Evolutionary conservation across 2,888 invertebrate species (phyloP).

Genomic region (Dasypogon diadema): DNA sequence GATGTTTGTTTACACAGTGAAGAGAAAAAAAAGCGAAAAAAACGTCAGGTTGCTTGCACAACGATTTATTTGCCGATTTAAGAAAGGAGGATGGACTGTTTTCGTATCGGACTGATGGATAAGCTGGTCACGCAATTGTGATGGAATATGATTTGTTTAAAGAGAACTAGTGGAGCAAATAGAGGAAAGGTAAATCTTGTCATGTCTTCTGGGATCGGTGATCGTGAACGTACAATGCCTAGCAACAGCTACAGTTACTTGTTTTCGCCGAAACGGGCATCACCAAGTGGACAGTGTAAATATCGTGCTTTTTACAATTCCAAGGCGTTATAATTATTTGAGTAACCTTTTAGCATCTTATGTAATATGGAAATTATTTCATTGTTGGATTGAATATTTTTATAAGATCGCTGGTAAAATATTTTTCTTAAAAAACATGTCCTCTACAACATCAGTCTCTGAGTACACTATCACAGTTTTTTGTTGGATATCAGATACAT

Average conservation of each 20-base stretch:
- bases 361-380: conserved; percentile 36
- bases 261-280: conserved; percentile 38
- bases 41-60: conserved; percentile 24
- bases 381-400: background rate
- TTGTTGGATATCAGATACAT: no score
- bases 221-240: conserved; percentile 32
- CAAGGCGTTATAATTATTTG: conserved; percentile 21
- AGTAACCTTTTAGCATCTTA: conserved; percentile 32
- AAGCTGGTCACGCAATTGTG: conserved; percentile 41
- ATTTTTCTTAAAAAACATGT: no score
- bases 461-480: no score
- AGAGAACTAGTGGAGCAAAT: conserved; percentile 48
- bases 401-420: no score
- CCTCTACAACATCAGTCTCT: no score
- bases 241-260: conserved; percentile 42
- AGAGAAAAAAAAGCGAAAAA: background rate
- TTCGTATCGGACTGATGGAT: conserved; percentile 26
- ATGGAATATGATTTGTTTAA: conserved; percentile 33
- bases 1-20: conserved; percentile 33
- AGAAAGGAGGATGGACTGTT: conserved; percentile 42
- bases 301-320: conserved; percentile 21
- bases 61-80: conserved; percentile 48
- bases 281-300: conserved; percentile 34
- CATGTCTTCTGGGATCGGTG: conserved; percentile 32
- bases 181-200: conserved; percentile 44